Percentiles rank a stretch among this genome's conserved stretches.
These are phyloP conservation scores for Asbolus verrucosus DNA, from an alignment of 1,140 invertebrate genomes.

Conservation along the genomic window DNA sequence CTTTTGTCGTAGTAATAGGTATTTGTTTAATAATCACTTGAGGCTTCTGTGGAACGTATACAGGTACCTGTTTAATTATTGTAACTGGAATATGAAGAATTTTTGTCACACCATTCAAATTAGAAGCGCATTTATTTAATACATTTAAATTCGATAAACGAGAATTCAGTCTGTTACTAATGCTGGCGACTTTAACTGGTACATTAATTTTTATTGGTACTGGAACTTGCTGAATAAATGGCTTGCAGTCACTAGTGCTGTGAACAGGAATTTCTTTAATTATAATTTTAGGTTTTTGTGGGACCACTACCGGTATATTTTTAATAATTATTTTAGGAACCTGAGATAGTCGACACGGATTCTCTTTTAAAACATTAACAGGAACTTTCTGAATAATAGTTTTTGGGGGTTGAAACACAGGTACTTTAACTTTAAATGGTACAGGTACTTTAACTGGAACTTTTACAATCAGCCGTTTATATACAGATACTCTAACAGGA, in stretches of 20 bases:
- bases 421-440: too few species aligned
- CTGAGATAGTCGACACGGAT: conserved; percentile 5
- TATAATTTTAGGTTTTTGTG: conserved; percentile 10
- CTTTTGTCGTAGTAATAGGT: too few species aligned
- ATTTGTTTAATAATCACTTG: neutral
- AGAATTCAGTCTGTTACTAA: neutral
- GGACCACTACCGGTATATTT: neutral
- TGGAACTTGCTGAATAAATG: conserved; percentile 16
- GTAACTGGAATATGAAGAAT: neutral
- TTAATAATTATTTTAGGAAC: conserved; percentile 4
- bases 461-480: too few species aligned
- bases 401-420: neutral
- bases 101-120: neutral
- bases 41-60: neutral
- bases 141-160: conserved; percentile 4
- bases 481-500: too few species aligned
- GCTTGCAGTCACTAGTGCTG: neutral
- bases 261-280: conserved; percentile 8
- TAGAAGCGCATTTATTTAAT: neutral
- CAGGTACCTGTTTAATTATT: conserved; percentile 11
- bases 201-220: conserved; percentile 21
- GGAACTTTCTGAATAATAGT: neutral
- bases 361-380: neutral
- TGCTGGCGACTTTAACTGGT: neutral
- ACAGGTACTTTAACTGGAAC: too few species aligned